Conservation (phyloP, 2,797 vertebrate genomes). For the Cossypha heuglini region DNA sequence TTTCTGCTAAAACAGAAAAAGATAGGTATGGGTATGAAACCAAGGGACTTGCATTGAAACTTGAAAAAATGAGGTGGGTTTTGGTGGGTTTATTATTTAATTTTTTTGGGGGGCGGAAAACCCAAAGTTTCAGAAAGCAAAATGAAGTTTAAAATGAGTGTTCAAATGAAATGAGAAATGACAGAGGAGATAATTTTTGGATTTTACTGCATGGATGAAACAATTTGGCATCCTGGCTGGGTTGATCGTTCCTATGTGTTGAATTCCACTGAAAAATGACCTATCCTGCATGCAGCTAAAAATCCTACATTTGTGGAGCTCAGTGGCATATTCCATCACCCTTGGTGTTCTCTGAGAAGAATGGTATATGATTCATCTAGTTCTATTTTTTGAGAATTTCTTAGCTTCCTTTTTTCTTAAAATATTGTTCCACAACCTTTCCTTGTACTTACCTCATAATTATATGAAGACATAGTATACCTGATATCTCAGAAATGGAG, state of each 20-base stretch:
- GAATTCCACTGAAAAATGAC: background rate
- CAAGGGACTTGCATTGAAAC: background rate
- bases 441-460: background rate
- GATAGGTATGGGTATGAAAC: background rate
- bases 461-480: background rate
- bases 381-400: background rate
- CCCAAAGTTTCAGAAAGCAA: background rate
- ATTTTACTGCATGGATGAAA: background rate
- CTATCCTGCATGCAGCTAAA: background rate
- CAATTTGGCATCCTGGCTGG: background rate
- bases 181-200: background rate
- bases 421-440: background rate
- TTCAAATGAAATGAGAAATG: background rate
- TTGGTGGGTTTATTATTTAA: background rate
- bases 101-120: background rate
- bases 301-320: background rate
- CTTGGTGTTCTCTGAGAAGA: background rate
- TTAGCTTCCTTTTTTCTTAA: background rate
- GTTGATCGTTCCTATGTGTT: background rate
- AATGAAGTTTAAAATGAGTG: background rate
- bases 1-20: background rate
- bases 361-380: background rate
- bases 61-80: background rate
- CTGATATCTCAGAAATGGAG: background rate
- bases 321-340: background rate